A percentile compares a stretch with the other conserved stretches of the same genome.
These are phyloP conservation scores for Drosophila acutilabella DNA, from an alignment of 2,888 invertebrate genomes.

Conservation along the genomic window DNA sequence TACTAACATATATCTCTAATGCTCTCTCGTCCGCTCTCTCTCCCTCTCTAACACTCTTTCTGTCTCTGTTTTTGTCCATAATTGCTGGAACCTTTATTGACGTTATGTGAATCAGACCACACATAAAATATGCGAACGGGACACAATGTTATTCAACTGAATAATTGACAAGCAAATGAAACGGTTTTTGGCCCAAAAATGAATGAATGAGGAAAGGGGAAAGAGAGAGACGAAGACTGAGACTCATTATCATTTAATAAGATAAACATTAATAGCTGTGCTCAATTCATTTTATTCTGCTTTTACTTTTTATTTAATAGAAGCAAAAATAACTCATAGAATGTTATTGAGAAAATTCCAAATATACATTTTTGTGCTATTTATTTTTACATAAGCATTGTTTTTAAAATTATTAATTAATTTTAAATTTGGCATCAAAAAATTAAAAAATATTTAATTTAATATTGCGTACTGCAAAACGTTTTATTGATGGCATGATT, in stretches of 20 bases:
- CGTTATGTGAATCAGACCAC: constrained; percentile 57
- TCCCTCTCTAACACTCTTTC: neutral
- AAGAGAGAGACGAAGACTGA: neutral
- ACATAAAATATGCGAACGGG: constrained; percentile 49
- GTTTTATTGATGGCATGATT: too few relatives aligned
- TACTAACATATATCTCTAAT: constrained; percentile 16
- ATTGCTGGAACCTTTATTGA: constrained; percentile 42
- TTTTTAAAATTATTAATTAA: too few relatives aligned
- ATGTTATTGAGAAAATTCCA: too few relatives aligned
- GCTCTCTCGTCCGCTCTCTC: neutral
- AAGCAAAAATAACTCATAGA: too few relatives aligned
- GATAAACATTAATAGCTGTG: too few relatives aligned
- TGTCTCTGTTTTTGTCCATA: constrained; percentile 37
- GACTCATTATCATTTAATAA: neutral
- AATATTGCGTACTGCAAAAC: too few relatives aligned
- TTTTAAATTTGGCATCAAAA: too few relatives aligned
- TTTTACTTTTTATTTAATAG: neutral
- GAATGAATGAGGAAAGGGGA: too few relatives aligned
- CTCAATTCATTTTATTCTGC: neutral
- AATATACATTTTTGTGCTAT: too few relatives aligned
- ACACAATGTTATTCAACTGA: constrained; percentile 53
- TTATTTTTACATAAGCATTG: too few relatives aligned
- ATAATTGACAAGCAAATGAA: constrained; percentile 56
- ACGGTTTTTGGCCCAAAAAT: constrained; percentile 36
- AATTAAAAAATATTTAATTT: too few relatives aligned